Base-by-base conservation (phyloP, 2,888 invertebrate species). In the Eupithecia tripunctaria region DNA sequence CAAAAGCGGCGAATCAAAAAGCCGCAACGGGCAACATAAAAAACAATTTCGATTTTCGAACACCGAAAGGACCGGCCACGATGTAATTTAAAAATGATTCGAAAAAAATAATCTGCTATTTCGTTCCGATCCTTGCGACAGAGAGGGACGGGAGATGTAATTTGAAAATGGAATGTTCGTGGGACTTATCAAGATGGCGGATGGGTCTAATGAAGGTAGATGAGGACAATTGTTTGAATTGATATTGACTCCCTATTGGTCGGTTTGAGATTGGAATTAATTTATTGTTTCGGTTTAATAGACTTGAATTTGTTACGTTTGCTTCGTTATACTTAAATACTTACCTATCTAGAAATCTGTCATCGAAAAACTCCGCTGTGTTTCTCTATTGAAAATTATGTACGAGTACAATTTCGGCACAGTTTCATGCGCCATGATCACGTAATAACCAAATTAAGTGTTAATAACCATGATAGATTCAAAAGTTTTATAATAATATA, bases 191-290 rank as follows among this genome's bases (percentile, higher is more conserved):
- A 83, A 83, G 80, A 83, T 83, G 83, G 82, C 83, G 77, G 81
- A 70, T 67, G 67, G 68, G 74, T 80, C 64, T 81, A 82, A 82
- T 81, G 79, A 81, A 77, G 74, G 72, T 75, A 80, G 80, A 82
- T 82, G 81, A 80, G 79, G 70, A 78, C 79, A 82, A 82, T 82
- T 82, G 82, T 80, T 76, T 29, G 77, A 76, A 82, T 81, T 82
- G 75, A 79, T 79, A 81, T 80, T 77, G 80, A 79, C 77, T 68
- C 72, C 59, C 73, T 64, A 78, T 80, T 81, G 78, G 80, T 67
- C 66, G 64, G 18, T 62, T 59, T 60, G 75, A 74, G 80, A 79
- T 81, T 79, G 73, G 75, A 78, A 74, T 78, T 80, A 78, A 79
- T 79, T 78, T 64, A 64, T 64, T 64, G 64, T 64, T 64, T 64